Evolutionary conservation across 2,888 invertebrate genomes (phyloP), one percentile per base, ranked within the genome.

Genomic region (Panzeria rudis): DNA sequence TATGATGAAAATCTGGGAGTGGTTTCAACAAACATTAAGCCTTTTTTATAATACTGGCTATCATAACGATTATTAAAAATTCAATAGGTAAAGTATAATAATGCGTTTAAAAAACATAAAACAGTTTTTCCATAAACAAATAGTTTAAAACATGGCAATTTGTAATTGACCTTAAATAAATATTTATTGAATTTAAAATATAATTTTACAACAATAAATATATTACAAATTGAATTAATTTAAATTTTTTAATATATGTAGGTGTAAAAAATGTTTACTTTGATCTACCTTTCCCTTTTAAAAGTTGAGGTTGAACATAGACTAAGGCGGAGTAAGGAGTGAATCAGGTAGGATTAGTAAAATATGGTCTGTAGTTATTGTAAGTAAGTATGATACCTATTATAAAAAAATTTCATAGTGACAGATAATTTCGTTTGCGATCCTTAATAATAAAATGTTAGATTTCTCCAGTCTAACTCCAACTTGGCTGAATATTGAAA

Each of bases 1-100:
- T 44, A 52, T 7, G 54, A 79, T 47, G 50, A 64, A 80, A 84
- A 72, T 59, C 56, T 50, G 52, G 84, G 84, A 54, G 84, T 84
- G 80, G 84, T 72, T 80, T 76, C 59, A 47, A 52, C 71, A 75
- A 79, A 69, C 56, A 71, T 79, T 75, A 29, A 54, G 29, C 13
- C 68, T 50, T 83, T 61, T 79, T 66, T 9, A 35, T 38, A 11
- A 44, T 52, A 25, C 64, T 47, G 64, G n/a, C 66, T 59, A 73
- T 68, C 29, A 73, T 73, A 68, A 59, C 41, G 50, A 50, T 59
- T 68, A 64, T 73, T 59, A 66, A 80, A 66, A 59, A 80, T 66
- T 72, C 79, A 72, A 72, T 66, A 66, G 54, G 32, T 35, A 62
- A 79, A 54, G 62, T 59, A 61, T 52, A 52, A 78, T 61, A 77